phyloP scores from a whole-genome alignment of 37 sponge, comb jelly and placozoan species.

The Ephydatia muelleri region DNA sequence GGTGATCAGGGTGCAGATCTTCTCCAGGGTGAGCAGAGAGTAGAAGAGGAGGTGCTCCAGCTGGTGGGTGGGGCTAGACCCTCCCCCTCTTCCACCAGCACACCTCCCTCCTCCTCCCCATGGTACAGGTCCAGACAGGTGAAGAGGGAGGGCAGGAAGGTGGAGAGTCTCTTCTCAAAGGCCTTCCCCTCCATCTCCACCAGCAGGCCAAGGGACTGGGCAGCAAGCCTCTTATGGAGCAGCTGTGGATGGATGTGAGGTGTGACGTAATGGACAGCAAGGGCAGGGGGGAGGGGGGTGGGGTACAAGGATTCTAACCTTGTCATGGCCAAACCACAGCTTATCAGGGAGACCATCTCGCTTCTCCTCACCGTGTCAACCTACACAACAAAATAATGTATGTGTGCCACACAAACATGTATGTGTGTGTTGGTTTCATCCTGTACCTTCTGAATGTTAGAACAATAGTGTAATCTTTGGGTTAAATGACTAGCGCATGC shows the following conservation, averaged over 20 bases:
- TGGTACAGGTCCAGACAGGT: constrained; percentile 19
- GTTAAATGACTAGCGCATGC: no score
- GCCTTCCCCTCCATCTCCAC: constrained; percentile 53
- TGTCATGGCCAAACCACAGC: constrained; percentile 28
- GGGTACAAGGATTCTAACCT: constrained; percentile 30
- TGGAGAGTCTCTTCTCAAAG: constrained; percentile 53
- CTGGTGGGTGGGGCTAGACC: not conserved
- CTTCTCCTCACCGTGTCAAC: constrained; percentile 25
- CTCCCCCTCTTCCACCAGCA: not conserved
- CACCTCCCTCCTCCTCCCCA: constrained; percentile 7
- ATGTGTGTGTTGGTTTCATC: not conserved
- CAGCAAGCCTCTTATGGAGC: constrained; percentile 64
- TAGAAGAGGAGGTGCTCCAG: constrained; percentile 66
- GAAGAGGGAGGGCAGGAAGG: constrained; percentile 62
- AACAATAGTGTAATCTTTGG: no score
- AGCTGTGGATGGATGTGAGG: constrained; percentile 34
- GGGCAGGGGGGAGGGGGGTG: not conserved
- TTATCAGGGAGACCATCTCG: constrained; percentile 30
- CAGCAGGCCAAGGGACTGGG: constrained; percentile 60
- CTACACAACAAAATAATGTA: constrained; percentile 8
- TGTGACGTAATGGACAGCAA: not conserved
- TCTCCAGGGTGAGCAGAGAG: constrained; percentile 50
- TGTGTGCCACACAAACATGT: not conserved
- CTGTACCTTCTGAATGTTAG: no score
- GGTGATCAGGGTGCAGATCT: constrained; percentile 25